These are phyloP conservation scores for Trichoplusia ni DNA, from an alignment of 1,140 invertebrate species.

Conservation along the genomic window DNA sequence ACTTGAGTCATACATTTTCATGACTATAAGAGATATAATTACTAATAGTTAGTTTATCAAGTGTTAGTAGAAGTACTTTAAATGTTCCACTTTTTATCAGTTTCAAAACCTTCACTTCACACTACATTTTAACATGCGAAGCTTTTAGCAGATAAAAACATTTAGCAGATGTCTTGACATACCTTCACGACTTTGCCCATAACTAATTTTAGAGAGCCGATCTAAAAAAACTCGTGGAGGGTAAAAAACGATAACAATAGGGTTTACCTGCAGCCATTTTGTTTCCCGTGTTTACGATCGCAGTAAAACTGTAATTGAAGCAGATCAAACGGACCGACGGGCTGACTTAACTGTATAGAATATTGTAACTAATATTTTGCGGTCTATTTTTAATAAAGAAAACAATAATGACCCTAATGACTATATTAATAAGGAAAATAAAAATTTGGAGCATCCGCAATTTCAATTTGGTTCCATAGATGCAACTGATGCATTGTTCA, in stretches of 20 bases:
- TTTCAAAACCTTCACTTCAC: slow-evolving; percentile 18
- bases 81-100: too few species aligned
- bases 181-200: slow-evolving; percentile 10
- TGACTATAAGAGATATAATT: too few species aligned
- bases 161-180: slow-evolving; percentile 26
- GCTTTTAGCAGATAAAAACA: slow-evolving; percentile 24
- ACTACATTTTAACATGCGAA: background rate
- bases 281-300: slow-evolving; percentile 63
- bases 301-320: slow-evolving; percentile 72
- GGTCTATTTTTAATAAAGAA: background rate
- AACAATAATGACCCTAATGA: background rate
- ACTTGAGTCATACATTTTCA: too few species aligned
- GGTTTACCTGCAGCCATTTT: slow-evolving; percentile 61
- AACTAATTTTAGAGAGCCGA: slow-evolving; percentile 28
- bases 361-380: slow-evolving; percentile 4
- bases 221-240: slow-evolving; percentile 13
- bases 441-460: background rate
- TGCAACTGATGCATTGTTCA: slow-evolving; percentile 11
- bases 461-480: background rate
- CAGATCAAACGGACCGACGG: slow-evolving; percentile 65
- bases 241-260: slow-evolving; percentile 51
- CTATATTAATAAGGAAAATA: slow-evolving; percentile 6
- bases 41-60: too few species aligned
- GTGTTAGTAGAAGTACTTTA: too few species aligned
- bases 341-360: slow-evolving; percentile 25